Base-by-base conservation (phyloP, 2,888 invertebrate genomes). In the Lithosia quadra region DNA sequence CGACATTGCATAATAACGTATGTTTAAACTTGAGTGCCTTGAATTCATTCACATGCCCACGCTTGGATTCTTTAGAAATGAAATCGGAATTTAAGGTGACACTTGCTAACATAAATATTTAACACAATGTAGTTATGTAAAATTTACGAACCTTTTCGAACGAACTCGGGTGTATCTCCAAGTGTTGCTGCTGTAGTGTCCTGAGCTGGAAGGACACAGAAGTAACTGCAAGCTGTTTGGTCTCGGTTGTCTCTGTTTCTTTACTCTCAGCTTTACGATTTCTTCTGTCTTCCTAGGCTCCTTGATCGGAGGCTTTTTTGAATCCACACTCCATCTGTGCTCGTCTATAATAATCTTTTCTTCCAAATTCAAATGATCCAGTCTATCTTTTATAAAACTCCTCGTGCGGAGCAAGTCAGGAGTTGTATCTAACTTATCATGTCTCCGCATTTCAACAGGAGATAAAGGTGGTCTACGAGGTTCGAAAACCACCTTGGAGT, bases 101-200 rank as follows among this genome's bases (percentile, higher is more conserved):
- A 70, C 43, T 24, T 59, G n/a, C 59, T 34, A 36, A 59, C 34
- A 66, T 43, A 65, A 58, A 59, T 53, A 60, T 59, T 58, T 4
- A 65, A 59, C 21, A n/a, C n/a, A 0, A 8, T 43, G 9, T 59
- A 28, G 22, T 39, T 22, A 58, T 60, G 53, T 63, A 22, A 43
- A 69, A 10, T 33, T 21, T 60, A 80, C 91, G 71, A 81, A 95
- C 95, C 95, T 94, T 80, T 92, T 92, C 0, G 95, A 94, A 24
- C 95, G 86, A 55, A 94, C 93, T 72, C 93, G 88, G 53, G 94
- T 94, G 75, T 95, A 95, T 71, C 94, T 87, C 94, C 95, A 95
- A 11, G 95, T 95, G 67, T 88, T 91, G 73, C 95, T 95, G 78
- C 93, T 94, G 73, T 95, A 94, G 72, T 94, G 95, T 67, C 95